Conservation (phyloP, 2,113 vertebrate genomes). For the Pollimyrus isidori region DNA sequence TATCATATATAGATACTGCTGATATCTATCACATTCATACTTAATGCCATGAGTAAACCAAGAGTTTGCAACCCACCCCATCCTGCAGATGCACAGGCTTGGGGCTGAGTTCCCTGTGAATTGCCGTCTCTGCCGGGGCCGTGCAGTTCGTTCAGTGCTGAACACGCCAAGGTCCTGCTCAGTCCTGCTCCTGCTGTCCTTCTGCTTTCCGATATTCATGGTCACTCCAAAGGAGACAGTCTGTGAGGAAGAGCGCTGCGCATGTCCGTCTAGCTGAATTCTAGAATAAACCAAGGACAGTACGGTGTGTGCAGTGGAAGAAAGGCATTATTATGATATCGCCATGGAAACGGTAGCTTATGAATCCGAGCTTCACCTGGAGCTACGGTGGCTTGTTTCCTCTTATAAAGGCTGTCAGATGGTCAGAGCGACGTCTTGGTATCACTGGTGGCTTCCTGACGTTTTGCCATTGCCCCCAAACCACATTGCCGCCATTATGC, state of each 20-base stretch:
- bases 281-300: background rate
- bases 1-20: background rate
- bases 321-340: background rate
- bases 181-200: background rate
- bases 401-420: background rate
- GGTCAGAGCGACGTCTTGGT: background rate
- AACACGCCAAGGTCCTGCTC: background rate
- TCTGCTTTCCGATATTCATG: constrained; percentile 24
- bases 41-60: background rate
- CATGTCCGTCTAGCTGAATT: background rate
- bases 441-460: background rate
- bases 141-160: background rate
- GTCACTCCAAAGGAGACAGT: constrained; percentile 27
- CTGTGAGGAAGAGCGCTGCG: constrained; percentile 9
- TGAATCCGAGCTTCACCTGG: background rate
- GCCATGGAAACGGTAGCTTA: constrained; percentile 9
- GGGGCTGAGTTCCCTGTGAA: background rate
- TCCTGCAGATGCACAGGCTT: background rate
- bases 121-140: background rate
- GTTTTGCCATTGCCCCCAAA: background rate
- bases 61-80: background rate
- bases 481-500: background rate
- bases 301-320: background rate
- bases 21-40: background rate
- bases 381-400: background rate